Evolutionary conservation across 2,113 vertebrate species (phyloP).

Genomic region (Nymphicus hollandicus): DNA sequence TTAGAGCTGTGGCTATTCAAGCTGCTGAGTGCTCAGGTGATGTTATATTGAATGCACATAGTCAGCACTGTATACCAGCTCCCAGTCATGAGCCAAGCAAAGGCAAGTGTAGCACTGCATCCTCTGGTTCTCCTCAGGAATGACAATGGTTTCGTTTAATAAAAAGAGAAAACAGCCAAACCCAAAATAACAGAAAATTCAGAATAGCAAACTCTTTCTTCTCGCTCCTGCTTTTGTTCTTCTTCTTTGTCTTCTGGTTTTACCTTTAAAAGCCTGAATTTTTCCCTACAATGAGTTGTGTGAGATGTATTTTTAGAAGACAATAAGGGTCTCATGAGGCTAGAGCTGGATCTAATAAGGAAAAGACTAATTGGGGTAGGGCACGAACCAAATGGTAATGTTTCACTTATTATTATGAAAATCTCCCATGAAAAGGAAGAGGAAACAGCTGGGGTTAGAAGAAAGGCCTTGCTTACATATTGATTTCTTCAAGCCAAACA

Average conservation of each 20-base stretch:
- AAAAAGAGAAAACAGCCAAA: background rate
- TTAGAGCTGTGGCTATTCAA: background rate
- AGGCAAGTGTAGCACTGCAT: background rate
- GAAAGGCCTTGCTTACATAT: background rate
- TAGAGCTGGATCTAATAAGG: background rate
- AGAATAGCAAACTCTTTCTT: background rate
- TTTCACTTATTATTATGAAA: background rate
- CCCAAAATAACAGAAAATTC: background rate
- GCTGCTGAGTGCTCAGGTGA: background rate
- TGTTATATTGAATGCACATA: background rate
- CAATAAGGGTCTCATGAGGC: background rate
- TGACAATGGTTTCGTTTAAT: background rate
- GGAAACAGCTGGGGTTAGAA: background rate
- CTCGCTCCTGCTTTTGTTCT: background rate
- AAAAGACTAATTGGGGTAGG: background rate
- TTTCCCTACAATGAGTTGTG: background rate
- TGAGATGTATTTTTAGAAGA: constrained; percentile 4
- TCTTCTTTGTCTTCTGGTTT: background rate
- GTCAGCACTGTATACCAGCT: background rate
- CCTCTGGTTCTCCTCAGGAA: background rate
- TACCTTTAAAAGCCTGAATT: background rate
- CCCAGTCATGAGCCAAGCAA: background rate
- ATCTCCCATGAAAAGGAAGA: background rate
- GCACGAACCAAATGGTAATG: background rate
- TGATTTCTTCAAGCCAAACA: background rate